Base-by-base conservation (phyloP, 37 sponge, comb jelly and placozoan species). In the Geodia barretti region DNA sequence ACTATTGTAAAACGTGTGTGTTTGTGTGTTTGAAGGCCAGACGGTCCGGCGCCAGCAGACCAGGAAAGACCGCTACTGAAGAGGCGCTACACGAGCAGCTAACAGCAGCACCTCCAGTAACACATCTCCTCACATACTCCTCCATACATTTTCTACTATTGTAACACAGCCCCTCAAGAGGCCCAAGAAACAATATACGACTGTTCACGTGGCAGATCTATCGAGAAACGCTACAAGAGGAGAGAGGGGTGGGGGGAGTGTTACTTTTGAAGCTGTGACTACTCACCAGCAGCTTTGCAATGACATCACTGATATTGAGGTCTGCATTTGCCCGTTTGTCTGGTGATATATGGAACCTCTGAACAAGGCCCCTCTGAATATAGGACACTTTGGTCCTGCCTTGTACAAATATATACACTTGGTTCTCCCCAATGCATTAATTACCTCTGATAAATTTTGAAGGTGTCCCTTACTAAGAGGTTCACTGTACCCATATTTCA, bases 261-360 rank as follows among this genome's bases (percentile, higher is more conserved):
- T 66, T 42, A 41, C 69, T 40, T 3, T 19, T 33, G 21, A 39
- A 30, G 34, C 59, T 28, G 28, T 66, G 14, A 75, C 42, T 20
- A 74, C 84, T 23, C 4, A 74, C 21, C 60, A 42, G 23, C 75
- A 83, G 28, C 76, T 83, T 5, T 83, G 84, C 67, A 60, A 67
- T 26, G 75, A 75, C 39, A 68, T 83, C 28, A 34, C 60, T 2
- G 33, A 34, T 9, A 41, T 75, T 9, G 76, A 69, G 68, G 84
- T 67, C 2, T 59, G 60, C n/a, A 11, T 30, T 33, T n/a, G n/a
- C n/a, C n/a, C n/a, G n/a, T n/a, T n/a, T n/a, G n/a, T n/a, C n/a
- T n/a, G n/a, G n/a, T n/a, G n/a, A n/a, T n/a, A n/a, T n/a, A n/a
- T n/a, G n/a, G n/a, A n/a, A n/a, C n/a, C n/a, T n/a, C n/a, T n/a